Evolutionary conservation across 2,113 vertebrate genomes (phyloP), one percentile per base, ranked within the genome.

Genomic region (Nerophis lumbriciformis): DNA sequence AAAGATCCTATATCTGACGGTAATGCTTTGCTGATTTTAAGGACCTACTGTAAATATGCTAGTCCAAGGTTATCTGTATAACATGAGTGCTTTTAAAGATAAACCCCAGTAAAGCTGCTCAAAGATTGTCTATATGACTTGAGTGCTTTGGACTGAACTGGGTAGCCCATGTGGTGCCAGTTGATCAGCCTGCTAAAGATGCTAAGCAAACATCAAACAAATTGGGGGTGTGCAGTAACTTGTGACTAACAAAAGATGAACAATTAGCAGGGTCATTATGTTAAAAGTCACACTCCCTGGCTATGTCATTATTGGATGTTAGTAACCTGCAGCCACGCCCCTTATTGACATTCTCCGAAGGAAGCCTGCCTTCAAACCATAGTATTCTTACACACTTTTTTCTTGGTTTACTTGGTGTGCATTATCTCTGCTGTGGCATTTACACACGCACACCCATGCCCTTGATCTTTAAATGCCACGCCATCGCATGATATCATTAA

Each of bases 271-370:
- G 8, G 4, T 4, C 16, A 63, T 61, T 0, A 21, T 35, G 8
- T 7, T 42, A 9, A 8, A 69, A 53, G 19, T 59, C 58, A 16
- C 49, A 45, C 55, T 73, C 64, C 79, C 71, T 73, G 72, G 62
- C 52, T 55, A 15, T 74, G 66, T 63, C 75, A 76, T 71, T 82
- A 75, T 78, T 82, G 55, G 79, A 85, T 84, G 84, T 81, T 80
- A 63, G 79, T 79, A 21, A 6, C 15, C 55, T 21, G 37, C 28
- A 65, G 63, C 50, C 56, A 16, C 7, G 5, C 63, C 55, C 5
- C 28, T 42, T 73, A 68, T 66, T 74, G 73, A 79, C 42, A 53
- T 77, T 75, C 67, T 53, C 11, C 10, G 49, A 73, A 75, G 73
- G 69, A 79, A 65, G 69, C 54, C 44, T 0, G 54, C 61, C 66